A percentile compares a stretch with the other conserved stretches of the same genome.
These are phyloP conservation scores for Nesogale talazaci DNA, from an alignment of 2,113 vertebrate species.

Conservation along the genomic window DNA sequence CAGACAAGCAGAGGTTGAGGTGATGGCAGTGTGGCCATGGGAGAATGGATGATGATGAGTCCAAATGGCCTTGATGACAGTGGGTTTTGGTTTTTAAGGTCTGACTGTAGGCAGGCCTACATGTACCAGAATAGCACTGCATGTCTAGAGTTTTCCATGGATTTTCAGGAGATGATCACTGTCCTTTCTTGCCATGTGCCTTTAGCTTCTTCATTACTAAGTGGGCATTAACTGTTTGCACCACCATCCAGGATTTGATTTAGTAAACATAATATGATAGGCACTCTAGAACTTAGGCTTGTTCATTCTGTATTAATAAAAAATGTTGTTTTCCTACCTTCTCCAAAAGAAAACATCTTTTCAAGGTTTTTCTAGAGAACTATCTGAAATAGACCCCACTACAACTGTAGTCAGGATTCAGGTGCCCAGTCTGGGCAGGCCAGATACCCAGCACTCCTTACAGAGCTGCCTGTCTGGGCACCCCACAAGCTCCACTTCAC, in stretches of 20 bases:
- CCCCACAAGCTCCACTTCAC: neutral
- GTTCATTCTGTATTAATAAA: conserved; percentile 13
- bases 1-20: no score
- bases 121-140: neutral
- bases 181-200: neutral
- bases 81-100: no score
- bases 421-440: neutral
- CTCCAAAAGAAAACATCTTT: neutral
- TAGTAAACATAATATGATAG: neutral
- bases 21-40: no score
- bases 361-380: neutral
- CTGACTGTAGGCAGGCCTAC: no score
- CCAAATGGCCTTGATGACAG: no score
- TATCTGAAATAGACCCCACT: neutral
- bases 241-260: neutral
- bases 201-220: neutral
- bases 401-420: neutral
- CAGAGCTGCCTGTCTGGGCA: neutral
- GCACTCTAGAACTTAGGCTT: neutral
- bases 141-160: no score
- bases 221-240: neutral
- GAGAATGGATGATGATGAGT: no score
- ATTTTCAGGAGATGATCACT: neutral
- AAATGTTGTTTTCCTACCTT: conserved; percentile 22
- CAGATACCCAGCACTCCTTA: neutral